A percentile compares a stretch with the other conserved stretches of the same genome.
phyloP scores from a whole-genome alignment of 2,797 vertebrate genomes.

The Austrolebias charrua region DNA sequence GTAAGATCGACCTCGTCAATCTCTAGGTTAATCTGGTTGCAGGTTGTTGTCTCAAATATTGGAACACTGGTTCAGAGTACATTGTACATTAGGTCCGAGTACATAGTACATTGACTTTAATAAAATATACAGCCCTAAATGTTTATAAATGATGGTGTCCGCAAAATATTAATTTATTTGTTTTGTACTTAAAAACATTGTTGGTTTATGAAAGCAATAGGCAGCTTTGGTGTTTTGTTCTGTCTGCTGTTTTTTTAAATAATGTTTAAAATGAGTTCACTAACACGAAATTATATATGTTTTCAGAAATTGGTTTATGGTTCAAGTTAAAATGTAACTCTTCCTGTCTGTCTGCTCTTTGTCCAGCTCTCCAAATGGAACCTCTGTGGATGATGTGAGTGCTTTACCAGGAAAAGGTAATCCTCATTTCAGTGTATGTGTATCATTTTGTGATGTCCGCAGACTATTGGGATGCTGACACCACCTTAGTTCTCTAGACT shows the following conservation, averaged over 20 bases:
- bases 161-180: not conserved
- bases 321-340: constrained; percentile 12
- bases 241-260: not conserved
- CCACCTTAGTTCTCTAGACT: not conserved
- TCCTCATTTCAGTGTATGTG: no score
- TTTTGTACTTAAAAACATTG: not conserved
- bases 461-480: constrained; percentile 6
- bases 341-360: constrained; percentile 2
- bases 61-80: no score
- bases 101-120: no score
- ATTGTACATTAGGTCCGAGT: no score
- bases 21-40: no score
- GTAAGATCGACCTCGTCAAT: no score
- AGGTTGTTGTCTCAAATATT: no score
- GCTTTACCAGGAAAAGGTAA: constrained; percentile 85
- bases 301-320: constrained; percentile 12
- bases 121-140: no score
- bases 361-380: constrained; percentile 88
- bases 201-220: not conserved
- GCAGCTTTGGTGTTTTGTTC: not conserved
- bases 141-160: no score
- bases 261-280: not conserved
- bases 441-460: no score
- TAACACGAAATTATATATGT: not conserved
- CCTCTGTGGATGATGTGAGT: constrained; percentile 92